A percentile compares a stretch with the other conserved stretches of the same genome.
Evolutionary conservation across 2,888 invertebrate species (phyloP).

Genomic region (Tinea semifulvella): DNA sequence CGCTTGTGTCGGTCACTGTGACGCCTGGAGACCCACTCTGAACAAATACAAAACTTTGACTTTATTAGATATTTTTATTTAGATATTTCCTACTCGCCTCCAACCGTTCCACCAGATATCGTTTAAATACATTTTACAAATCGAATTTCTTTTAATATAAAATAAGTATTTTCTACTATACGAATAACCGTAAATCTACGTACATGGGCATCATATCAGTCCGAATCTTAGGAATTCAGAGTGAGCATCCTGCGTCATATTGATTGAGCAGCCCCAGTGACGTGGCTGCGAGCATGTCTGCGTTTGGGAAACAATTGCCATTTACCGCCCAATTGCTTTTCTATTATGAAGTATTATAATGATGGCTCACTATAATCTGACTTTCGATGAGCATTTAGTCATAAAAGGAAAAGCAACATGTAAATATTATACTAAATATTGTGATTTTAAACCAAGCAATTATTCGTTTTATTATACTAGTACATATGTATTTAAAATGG

Average conservation of each 20-base stretch:
- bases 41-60: too few relatives aligned
- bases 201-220: too few relatives aligned
- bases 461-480: not conserved
- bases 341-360: slow-evolving; percentile 41
- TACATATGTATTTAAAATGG: too few relatives aligned
- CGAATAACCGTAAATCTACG: too few relatives aligned
- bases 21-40: slow-evolving; percentile 26
- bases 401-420: slow-evolving; percentile 58
- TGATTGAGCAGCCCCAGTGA: slow-evolving; percentile 65
- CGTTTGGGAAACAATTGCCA: slow-evolving; percentile 36
- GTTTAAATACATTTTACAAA: too few relatives aligned
- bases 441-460: not conserved
- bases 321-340: slow-evolving; percentile 59
- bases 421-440: slow-evolving; percentile 22
- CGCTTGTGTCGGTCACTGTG: slow-evolving; percentile 55
- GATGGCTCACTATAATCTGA: slow-evolving; percentile 17
- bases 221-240: too few relatives aligned
- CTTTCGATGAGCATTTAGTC: slow-evolving; percentile 27
- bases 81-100: too few relatives aligned
- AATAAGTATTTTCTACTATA: too few relatives aligned
- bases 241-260: slow-evolving; percentile 44
- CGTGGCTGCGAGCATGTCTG: slow-evolving; percentile 40
- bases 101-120: too few relatives aligned
- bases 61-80: too few relatives aligned
- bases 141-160: too few relatives aligned